A percentile compares a stretch with the other conserved stretches of the same genome.
Conservation (phyloP, 1,140 invertebrate species). For the Eupristina koningsbergeri region DNA sequence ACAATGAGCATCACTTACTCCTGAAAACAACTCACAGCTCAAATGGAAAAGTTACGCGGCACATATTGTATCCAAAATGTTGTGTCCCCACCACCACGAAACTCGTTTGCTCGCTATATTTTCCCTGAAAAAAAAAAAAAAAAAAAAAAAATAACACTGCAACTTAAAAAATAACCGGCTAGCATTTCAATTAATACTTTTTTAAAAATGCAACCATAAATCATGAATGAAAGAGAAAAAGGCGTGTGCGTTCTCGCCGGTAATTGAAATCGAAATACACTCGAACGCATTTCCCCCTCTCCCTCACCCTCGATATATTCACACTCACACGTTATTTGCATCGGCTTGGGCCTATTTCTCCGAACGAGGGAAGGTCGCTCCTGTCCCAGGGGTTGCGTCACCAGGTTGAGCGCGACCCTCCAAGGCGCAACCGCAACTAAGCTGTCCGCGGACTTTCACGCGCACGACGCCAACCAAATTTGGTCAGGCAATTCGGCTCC, state of each 20-base stretch:
- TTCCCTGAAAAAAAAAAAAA: too few species aligned
- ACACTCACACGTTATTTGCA: background rate
- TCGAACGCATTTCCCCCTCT: background rate
- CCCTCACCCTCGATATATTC: too few species aligned
- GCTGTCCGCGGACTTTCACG: slow-evolving; percentile 19
- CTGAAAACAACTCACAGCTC: background rate
- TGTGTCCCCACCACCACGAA: background rate
- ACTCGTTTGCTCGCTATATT: background rate
- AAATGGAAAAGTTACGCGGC: background rate
- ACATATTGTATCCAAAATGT: background rate
- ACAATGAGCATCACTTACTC: background rate
- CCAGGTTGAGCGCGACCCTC: background rate
- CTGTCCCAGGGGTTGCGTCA: background rate
- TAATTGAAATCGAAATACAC: background rate
- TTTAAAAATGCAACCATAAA: too few species aligned
- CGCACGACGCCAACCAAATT: slow-evolving; percentile 13
- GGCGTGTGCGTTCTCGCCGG: background rate
- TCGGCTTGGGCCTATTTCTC: background rate
- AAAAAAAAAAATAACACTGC: too few species aligned
- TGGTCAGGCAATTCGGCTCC: slow-evolving; percentile 16
- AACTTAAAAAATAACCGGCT: too few species aligned
- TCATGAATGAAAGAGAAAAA: too few species aligned
- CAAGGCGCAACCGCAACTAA: background rate
- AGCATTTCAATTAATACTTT: background rate
- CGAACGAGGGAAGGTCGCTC: background rate